A percentile compares a stretch with the other conserved stretches of the same genome.
phyloP scores from a whole-genome alignment of 2,888 invertebrate species.

The Drosophila kanekoi region DNA sequence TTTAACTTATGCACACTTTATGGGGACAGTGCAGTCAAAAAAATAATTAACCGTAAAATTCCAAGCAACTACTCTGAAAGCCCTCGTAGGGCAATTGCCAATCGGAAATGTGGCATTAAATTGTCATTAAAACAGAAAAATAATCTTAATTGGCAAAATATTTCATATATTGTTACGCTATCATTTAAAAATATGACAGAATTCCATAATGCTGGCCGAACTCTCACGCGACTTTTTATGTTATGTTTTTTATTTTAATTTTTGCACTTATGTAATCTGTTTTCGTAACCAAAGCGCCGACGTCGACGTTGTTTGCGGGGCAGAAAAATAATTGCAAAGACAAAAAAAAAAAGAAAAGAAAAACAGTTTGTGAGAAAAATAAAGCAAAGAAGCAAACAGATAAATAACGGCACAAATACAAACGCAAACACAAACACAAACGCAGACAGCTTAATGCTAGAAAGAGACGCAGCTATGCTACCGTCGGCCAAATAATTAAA shows the following conservation, averaged over 20 bases:
- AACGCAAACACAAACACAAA: slow-evolving; percentile 1
- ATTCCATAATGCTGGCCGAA: slow-evolving; percentile 18
- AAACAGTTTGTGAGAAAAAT: slow-evolving; percentile 54
- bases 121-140: not conserved
- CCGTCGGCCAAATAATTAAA: slow-evolving; percentile 35
- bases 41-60: not conserved
- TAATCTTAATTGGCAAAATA: slow-evolving; percentile 31
- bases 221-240: slow-evolving; percentile 47
- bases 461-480: slow-evolving; percentile 36
- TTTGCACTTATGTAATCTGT: slow-evolving; percentile 76
- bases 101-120: slow-evolving; percentile 7
- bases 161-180: slow-evolving; percentile 29
- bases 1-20: slow-evolving; percentile 28
- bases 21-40: slow-evolving; percentile 4
- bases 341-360: slow-evolving; percentile 39
- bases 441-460: slow-evolving; percentile 7
- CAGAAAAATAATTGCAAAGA: slow-evolving; percentile 33
- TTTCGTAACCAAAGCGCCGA: slow-evolving; percentile 74
- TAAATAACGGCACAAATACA: slow-evolving; percentile 48
- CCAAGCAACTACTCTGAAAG: not conserved
- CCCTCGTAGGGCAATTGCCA: not conserved
- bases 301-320: slow-evolving; percentile 38
- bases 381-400: slow-evolving; percentile 60
- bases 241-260: slow-evolving; percentile 15
- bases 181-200: slow-evolving; percentile 26